Evolutionary conservation across 2,797 vertebrate species (phyloP).

Genomic region (Pseudomugil gertrudae): DNA sequence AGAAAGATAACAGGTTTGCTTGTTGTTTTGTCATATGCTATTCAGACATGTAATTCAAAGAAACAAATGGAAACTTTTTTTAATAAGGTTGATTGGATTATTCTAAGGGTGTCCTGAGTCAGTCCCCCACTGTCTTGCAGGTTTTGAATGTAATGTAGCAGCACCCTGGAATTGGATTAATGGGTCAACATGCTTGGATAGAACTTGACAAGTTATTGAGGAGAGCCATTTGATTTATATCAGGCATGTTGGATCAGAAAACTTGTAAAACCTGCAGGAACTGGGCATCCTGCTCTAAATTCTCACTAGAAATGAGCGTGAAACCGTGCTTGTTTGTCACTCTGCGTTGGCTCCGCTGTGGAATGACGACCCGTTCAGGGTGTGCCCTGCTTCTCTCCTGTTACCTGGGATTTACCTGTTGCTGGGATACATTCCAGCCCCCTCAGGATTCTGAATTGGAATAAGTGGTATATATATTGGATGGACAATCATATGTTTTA

Average conservation of each 20-base stretch:
- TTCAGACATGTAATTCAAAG: not conserved
- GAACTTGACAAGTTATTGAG: too few relatives aligned
- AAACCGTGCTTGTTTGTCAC: too few relatives aligned
- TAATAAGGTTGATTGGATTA: not conserved
- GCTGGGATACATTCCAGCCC: too few relatives aligned
- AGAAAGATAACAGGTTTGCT: constrained; percentile 52
- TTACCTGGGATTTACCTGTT: too few relatives aligned
- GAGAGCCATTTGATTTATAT: not conserved
- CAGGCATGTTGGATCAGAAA: not conserved
- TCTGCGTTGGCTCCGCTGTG: too few relatives aligned
- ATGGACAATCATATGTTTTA: too few relatives aligned
- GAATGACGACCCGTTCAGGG: too few relatives aligned
- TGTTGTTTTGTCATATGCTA: not conserved
- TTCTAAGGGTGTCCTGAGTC: not conserved
- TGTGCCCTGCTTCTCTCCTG: too few relatives aligned
- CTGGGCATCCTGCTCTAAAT: not conserved
- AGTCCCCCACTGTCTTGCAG: not conserved
- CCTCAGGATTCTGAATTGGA: too few relatives aligned
- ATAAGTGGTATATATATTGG: too few relatives aligned
- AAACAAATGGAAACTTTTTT: not conserved
- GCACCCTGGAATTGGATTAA: not conserved
- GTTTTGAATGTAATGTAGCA: not conserved
- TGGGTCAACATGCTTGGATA: not conserved
- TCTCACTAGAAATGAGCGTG: not conserved
- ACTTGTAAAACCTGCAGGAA: not conserved